Percentiles rank a stretch among this genome's conserved stretches.
Evolutionary conservation across 2,888 invertebrate species (phyloP).

Genomic region (Plebejus argus): DNA sequence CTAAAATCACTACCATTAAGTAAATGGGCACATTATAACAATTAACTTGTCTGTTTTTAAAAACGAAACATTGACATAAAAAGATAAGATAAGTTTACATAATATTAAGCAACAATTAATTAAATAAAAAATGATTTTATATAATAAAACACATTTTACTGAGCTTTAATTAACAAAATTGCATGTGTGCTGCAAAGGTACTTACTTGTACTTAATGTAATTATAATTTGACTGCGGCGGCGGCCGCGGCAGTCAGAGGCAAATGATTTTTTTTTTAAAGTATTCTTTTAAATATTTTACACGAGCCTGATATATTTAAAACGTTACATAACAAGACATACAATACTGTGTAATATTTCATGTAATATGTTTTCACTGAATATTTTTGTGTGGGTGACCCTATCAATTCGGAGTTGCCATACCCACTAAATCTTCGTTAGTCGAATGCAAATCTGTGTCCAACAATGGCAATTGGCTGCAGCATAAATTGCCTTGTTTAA

Average conservation of each 20-base stretch:
- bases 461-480: constrained; percentile 22
- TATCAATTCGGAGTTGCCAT: neutral
- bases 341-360: no score
- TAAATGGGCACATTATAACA: constrained; percentile 10
- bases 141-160: neutral
- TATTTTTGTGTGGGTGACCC: constrained; percentile 8
- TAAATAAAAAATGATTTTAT: neutral
- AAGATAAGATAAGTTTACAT: constrained; percentile 8
- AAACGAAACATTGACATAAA: constrained; percentile 22
- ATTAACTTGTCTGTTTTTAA: constrained; percentile 3
- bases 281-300: no score
- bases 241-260: no score
- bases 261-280: no score
- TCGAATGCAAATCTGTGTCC: constrained; percentile 22
- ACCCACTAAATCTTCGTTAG: constrained; percentile 19
- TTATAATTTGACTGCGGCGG: no score
- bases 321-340: no score
- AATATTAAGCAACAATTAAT: constrained; percentile 16
- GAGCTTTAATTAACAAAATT: neutral
- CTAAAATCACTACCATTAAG: neutral
- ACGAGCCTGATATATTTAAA: no score
- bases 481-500: constrained; percentile 21
- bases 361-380: neutral
- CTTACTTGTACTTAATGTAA: no score
- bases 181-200: neutral